phyloP scores from a whole-genome alignment of 2,888 invertebrate species.

The Choristoneura rosaceana region DNA sequence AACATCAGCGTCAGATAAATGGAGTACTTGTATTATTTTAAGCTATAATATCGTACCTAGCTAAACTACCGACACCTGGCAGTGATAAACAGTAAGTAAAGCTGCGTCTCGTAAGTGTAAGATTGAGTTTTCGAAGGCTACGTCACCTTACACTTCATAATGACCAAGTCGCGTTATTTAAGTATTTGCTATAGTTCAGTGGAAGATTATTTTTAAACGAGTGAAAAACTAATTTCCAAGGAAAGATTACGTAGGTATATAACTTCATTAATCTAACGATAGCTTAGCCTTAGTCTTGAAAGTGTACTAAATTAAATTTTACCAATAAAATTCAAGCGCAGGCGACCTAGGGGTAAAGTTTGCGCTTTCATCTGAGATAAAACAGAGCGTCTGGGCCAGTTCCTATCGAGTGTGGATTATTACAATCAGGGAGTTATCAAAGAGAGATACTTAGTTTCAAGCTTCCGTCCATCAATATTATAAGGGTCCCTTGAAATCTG shows the following conservation, averaged over 20 bases:
- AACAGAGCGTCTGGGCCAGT: constrained; percentile 67
- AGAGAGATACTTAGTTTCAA: constrained; percentile 18
- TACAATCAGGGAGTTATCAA: constrained; percentile 63
- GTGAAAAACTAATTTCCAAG: constrained; percentile 24
- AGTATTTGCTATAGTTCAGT: too few relatives aligned
- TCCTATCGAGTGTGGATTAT: constrained; percentile 71
- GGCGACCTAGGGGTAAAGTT: constrained; percentile 71
- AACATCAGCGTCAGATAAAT: too few relatives aligned
- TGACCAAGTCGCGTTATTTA: too few relatives aligned
- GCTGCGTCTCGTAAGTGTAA: too few relatives aligned
- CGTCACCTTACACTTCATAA: too few relatives aligned
- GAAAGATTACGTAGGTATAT: constrained; percentile 29
- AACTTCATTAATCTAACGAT: constrained; percentile 42
- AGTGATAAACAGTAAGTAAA: too few relatives aligned
- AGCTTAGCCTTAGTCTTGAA: constrained; percentile 59
- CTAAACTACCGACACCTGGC: too few relatives aligned
- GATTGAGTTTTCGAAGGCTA: too few relatives aligned
- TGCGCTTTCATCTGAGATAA: constrained; percentile 74
- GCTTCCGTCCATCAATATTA: constrained; percentile 15
- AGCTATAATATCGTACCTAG: too few relatives aligned
- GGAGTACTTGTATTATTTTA: too few relatives aligned
- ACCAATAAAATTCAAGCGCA: constrained; percentile 73
- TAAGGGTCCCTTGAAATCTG: constrained; percentile 1
- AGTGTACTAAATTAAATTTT: constrained; percentile 66
- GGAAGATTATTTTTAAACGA: not conserved